Evolutionary conservation across 2,113 vertebrate genomes (phyloP), one percentile per base, ranked within the genome.

Genomic region (Ramphastos sulfuratus): DNA sequence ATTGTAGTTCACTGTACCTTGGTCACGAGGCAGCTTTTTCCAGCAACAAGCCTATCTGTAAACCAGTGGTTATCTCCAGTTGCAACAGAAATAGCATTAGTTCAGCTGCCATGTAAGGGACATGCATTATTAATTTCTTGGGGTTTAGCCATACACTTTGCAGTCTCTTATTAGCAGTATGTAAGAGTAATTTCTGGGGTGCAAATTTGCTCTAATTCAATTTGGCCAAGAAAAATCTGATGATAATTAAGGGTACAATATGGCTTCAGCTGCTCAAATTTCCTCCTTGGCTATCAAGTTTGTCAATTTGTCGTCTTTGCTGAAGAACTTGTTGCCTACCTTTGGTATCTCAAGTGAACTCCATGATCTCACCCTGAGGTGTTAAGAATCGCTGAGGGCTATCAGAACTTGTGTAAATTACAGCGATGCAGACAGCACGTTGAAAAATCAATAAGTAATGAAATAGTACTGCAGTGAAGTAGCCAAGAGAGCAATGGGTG

Each of bases 391-490:
- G 94, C 97, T 97, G 96, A 97, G 97, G 97, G 97, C 98, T 97
- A 96, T 96, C 95, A 98, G 97, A 97, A 97, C 97, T 96, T 97
- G 97, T 97, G 98, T 98, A 98, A 98, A 98, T 98, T 98, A 98
- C 97, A 98, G 94, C 94, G 96, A 97, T 97, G 98, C 96, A 97
- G 97, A 96, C 96, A 97, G 97, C 92, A 96, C 64, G 91, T 95
- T 94, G 97, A 94, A 97, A 98, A 98, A 98, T 98, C 98, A 98
- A 98, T 98, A 98, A 97, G 97, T 98, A 98, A 98, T 98, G 98
- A 98, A 98, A 98, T 97, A 97, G 97, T 98, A 98, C 95, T 96
- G 97, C 89, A 97, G 95, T 95, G 94, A 97, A 98, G 97, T 97
- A 97, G 97, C 96, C 97, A 97, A 97, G 97, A 97, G 97, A 97